Base-by-base conservation (phyloP, 2,797 vertebrate species). In the Myotis vivesi region DNA sequence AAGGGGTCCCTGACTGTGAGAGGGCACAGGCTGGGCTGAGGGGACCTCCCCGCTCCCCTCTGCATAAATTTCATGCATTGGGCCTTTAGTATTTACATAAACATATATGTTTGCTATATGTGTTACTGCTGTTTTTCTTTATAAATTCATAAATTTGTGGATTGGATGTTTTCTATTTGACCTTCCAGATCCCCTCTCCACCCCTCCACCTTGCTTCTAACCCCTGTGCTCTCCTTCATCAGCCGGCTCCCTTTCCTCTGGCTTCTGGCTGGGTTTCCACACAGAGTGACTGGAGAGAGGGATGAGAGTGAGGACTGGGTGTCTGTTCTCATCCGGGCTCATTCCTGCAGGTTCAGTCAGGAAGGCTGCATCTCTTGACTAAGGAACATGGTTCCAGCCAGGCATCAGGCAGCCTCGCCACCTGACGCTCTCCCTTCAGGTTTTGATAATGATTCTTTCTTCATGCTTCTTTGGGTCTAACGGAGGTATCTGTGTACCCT, bases 81-180 rank as follows among this genome's bases (percentile, higher is more conserved):
- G 25, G 57, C 25, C 11, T 59, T 25, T 59, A 59, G 57, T 59
- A 33, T 11, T 53, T 85, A 71, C 33, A 41, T 22, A 30, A 38
- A 55, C 19, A 59, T n/a, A 19, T 13, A 8, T 44, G 51, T 77
- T 41, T n/a, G 10, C 36, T 57, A 15, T 20, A 8, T 36, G 11
- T 19, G 4, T 25, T 62, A 19, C 73, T 87, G 30, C 64, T 33
- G 19, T 53, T 81, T 87, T 64, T 66, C 84, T 93, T 73, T 44
- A 36, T 93, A 59, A 59, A 86, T 79, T 57, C 23, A 41, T 62
- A 77, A 36, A 5, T 9, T 0, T 79, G 16, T 33, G 44, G 55
- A 5, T n/a, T 57, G 6, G 15, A 22, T 51, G 49, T 41, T 75
- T 91, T 41, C 49, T 57, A 23, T 41, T 75, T 57, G 57, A 11